Base-by-base conservation (phyloP, 2,888 invertebrate genomes). In the Chironomus tentans region DNA sequence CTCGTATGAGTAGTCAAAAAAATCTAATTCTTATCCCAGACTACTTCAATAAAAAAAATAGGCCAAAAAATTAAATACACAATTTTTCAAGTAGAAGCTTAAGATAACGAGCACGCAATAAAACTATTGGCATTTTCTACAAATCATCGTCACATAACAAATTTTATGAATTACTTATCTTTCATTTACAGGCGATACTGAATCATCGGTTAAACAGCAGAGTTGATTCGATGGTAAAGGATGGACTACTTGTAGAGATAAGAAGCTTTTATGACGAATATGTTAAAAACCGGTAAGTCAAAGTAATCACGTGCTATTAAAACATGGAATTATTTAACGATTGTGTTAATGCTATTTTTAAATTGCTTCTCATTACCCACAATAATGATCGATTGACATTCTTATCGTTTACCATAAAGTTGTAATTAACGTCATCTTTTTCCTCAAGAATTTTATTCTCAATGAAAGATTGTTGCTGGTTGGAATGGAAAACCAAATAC, bases 171-270 rank as follows among this genome's bases (percentile, higher is more conserved):
- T 65, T 15, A 4, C 56, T 68, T 38, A 48, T n/a, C 28, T 68
- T 38, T 15, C 7, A 21, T 77, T 69, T 77, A 79, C 80, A 84
- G 81, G 82, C 83, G 70, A 79, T 82, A 48, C 79, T 84, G 3
- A 81, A 84, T 77, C 78, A 80, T 15, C 82, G 84, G 1, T 77
- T 84, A 48, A 82, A 84, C 46, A 80, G 79, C 69, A 82, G 84
- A 12, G 81, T 84, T 2, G 83, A 84, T 77, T 80, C 80, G 13
- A 84, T 84, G 84, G 74, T 84, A 22, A 79, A 82, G 73, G 81
- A 82, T 78, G 84, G 84, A 7, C 77, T 84, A 21, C 77, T 84
- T 3, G 71, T 70, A 22, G 84, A 84, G 79, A 77, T 84, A 73
- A 81, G 84, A 56, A 79, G 79, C 48, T 84, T 84, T 77, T 81